Conservation (phyloP, 2,113 vertebrate genomes). For the Poeciliopsis prolifica region DNA sequence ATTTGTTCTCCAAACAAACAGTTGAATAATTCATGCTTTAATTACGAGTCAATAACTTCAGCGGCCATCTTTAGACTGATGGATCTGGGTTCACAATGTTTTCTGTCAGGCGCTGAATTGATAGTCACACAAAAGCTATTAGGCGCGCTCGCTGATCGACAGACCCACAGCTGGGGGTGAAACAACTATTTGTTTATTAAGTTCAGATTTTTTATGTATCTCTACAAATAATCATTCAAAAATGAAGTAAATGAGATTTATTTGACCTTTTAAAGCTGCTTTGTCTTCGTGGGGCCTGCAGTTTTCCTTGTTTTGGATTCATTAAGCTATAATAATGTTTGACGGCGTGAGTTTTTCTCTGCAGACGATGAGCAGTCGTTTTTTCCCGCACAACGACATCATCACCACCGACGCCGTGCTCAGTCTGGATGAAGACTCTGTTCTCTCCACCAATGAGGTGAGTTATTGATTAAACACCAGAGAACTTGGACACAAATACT, state of each 20-base stretch:
- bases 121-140: slow-evolving; percentile 32
- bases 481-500: slow-evolving; percentile 31
- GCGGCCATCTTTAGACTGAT: slow-evolving; percentile 53
- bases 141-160: slow-evolving; percentile 43
- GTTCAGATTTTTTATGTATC: slow-evolving; percentile 4
- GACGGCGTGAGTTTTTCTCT: slow-evolving; percentile 6
- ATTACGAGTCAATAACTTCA: slow-evolving; percentile 71
- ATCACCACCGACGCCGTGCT: slow-evolving; percentile 81
- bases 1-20: slow-evolving; percentile 26
- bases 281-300: background rate
- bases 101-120: slow-evolving; percentile 40
- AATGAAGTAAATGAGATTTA: background rate
- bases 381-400: slow-evolving; percentile 75
- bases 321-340: background rate
- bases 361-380: slow-evolving; percentile 83
- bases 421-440: slow-evolving; percentile 84
- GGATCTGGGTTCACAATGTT: slow-evolving; percentile 34
- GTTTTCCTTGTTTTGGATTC: background rate
- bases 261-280: background rate
- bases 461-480: slow-evolving; percentile 26
- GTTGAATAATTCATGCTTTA: slow-evolving; percentile 70
- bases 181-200: slow-evolving; percentile 35
- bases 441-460: slow-evolving; percentile 85
- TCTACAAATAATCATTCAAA: slow-evolving; percentile 3
- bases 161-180: slow-evolving; percentile 28